These are phyloP conservation scores for Willisornis vidua DNA, from an alignment of 2,113 vertebrate genomes.

Conservation along the genomic window DNA sequence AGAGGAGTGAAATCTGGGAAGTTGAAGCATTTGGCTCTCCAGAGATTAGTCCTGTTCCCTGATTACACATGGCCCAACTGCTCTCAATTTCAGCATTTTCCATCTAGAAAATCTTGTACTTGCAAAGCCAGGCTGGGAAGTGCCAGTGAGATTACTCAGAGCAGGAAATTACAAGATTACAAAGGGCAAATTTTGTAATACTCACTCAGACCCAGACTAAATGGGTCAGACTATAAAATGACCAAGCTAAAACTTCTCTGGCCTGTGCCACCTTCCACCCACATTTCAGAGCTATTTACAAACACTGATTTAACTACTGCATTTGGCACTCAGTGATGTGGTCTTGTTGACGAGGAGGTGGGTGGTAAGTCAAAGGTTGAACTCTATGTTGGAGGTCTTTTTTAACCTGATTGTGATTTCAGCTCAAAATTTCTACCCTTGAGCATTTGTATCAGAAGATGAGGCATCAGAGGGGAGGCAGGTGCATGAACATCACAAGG, in stretches of 20 bases:
- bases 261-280: background rate
- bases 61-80: rapidly evolving
- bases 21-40: background rate
- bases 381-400: background rate
- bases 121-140: background rate
- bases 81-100: background rate
- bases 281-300: background rate
- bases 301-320: background rate
- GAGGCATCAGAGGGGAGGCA: background rate
- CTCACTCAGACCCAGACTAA: background rate
- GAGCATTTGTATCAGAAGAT: background rate
- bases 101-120: background rate
- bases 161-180: background rate
- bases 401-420: background rate
- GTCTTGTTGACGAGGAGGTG: background rate
- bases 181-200: background rate
- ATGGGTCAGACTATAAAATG: background rate
- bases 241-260: background rate
- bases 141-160: background rate
- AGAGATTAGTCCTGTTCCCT: background rate
- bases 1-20: background rate
- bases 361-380: background rate
- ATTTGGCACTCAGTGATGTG: background rate
- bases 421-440: background rate
- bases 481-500: background rate